Base-by-base conservation (phyloP, 2,113 vertebrate genomes). In the Hippolais icterina region DNA sequence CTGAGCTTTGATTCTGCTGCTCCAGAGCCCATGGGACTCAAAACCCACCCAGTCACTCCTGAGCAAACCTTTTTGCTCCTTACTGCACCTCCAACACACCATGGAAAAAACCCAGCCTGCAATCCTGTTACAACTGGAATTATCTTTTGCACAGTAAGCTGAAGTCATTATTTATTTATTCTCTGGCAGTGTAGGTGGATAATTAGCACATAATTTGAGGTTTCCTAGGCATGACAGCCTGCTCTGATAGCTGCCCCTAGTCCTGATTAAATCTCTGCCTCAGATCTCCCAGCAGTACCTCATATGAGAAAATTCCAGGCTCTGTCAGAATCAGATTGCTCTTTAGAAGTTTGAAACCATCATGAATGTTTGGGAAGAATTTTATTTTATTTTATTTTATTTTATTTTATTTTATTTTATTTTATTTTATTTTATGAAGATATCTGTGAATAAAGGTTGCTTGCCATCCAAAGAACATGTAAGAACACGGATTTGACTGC, bases 101-200 rank as follows among this genome's bases (percentile, higher is more conserved):
- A 3, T 0, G 0, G 25, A 47, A 41, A 75, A 56, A 49, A 6
- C 18, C 2, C 88, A 88, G 44, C 44, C 68, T 61, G 21, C 31
- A 78, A 56, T 68, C 71, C 47, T 29, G 21, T 53, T 86, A 81
- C 56, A 81, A 39, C 27, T 15, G 33, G 35, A 81, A 92, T 81
- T 81, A 19, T 47, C 88, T 86, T 70, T 11, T 90, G 83, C 85
- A 33, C 52, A 61, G 71, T 63, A 86, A 93, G 21, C 27, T 88
- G 60, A 66, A 94, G 52, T 87, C 42, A 52, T 90, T 93, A 86
- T 82, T 90, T 94, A 95, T 92, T 95, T 95, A 97, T 96, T 90
- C 60, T 74, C 52, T 71, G 41, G 56, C 64, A 95, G 70, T 22
- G 68, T 50, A 90, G 93, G 76, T 88, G 49, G 94, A 87, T 92